Conservation (phyloP, 2,888 invertebrate species). For the Stictocephala bisonia region DNA sequence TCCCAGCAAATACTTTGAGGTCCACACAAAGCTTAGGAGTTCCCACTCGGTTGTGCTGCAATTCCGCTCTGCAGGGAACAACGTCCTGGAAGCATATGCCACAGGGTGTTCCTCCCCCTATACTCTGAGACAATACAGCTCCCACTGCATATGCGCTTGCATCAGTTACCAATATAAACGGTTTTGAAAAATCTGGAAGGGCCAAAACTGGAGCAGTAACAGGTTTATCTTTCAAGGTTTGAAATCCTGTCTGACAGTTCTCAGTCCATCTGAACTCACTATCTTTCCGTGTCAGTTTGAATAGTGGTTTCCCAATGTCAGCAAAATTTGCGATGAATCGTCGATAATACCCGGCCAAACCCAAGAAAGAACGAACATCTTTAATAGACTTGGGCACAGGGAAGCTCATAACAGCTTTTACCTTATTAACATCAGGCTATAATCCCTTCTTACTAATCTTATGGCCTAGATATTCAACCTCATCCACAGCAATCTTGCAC, state of each 20-base stretch:
- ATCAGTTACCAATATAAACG: constrained; percentile 53
- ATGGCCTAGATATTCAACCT: too few relatives aligned
- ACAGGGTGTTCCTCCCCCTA: constrained; percentile 49
- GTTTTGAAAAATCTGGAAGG: constrained; percentile 48
- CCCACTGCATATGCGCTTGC: constrained; percentile 50
- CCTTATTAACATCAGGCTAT: too few relatives aligned
- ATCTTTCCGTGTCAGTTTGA: constrained; percentile 27
- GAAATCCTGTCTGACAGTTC: constrained; percentile 49
- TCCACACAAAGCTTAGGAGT: too few relatives aligned
- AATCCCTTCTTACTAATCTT: too few relatives aligned
- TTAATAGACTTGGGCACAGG: too few relatives aligned
- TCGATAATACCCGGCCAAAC: constrained; percentile 5
- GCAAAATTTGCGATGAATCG: background rate
- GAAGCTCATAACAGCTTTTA: too few relatives aligned
- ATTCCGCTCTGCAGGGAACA: constrained; percentile 37
- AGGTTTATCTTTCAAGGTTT: constrained; percentile 44
- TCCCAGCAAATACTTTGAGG: constrained; percentile 51
- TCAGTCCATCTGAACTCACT: constrained; percentile 54
- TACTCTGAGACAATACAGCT: constrained; percentile 47
- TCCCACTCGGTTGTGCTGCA: too few relatives aligned
- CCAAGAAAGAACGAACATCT: constrained; percentile 11
- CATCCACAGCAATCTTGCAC: too few relatives aligned
- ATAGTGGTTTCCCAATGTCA: constrained; percentile 16
- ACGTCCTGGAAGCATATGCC: constrained; percentile 51
- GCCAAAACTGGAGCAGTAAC: constrained; percentile 59